These are phyloP conservation scores for Buphagus erythrorhynchus DNA, from an alignment of 2,797 vertebrate genomes.

Conservation along the genomic window DNA sequence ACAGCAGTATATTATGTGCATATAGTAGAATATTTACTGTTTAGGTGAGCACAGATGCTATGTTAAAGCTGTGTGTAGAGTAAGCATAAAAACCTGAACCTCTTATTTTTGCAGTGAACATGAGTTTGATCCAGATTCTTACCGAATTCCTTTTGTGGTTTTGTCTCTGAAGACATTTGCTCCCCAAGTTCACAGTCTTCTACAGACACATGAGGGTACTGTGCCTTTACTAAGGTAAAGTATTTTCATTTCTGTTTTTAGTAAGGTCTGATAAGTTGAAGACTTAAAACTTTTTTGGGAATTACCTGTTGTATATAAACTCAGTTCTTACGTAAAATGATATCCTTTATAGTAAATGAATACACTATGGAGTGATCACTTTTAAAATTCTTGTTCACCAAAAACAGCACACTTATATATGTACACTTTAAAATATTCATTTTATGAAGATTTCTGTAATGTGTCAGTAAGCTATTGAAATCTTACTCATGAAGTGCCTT, in stretches of 20 bases:
- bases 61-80: neutral
- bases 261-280: neutral
- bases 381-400: neutral
- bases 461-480: neutral
- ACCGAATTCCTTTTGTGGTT: conserved; percentile 91
- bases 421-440: neutral
- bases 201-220: conserved; percentile 94
- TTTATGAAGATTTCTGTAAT: neutral
- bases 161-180: conserved; percentile 90
- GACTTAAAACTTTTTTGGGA: neutral
- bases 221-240: conserved; percentile 92
- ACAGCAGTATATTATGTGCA: neutral
- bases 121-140: conserved; percentile 96
- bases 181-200: conserved; percentile 91
- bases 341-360: neutral
- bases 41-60: rapidly evolving
- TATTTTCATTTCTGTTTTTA: neutral
- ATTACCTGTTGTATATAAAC: neutral
- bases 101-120: conserved; percentile 83
- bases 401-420: rapidly evolving
- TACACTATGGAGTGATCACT: neutral
- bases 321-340: rapidly evolving
- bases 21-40: rapidly evolving
- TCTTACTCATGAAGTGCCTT: neutral
- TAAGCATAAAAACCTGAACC: neutral